Evolutionary conservation across 2,888 invertebrate species (phyloP).

Genomic region (Ectemnius continuus): DNA sequence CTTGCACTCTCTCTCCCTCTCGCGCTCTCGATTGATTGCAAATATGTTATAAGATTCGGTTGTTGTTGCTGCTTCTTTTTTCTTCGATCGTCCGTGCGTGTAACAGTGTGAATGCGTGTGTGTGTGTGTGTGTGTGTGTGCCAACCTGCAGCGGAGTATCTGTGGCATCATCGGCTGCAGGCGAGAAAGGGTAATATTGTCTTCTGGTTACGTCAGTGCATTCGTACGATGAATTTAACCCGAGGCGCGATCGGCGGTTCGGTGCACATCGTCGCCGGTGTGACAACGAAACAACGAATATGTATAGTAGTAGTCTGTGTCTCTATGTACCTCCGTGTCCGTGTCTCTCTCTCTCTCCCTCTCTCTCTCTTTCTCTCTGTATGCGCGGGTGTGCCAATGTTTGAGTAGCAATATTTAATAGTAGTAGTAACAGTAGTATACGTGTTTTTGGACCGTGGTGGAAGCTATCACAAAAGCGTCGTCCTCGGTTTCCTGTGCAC

Average conservation of each 20-base stretch:
- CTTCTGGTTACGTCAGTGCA: slow-evolving; percentile 30
- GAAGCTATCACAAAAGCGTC: slow-evolving; percentile 15
- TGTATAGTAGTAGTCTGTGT: no score
- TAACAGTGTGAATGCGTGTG: no score
- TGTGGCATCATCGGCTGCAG: not conserved
- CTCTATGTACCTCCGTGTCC: not conserved
- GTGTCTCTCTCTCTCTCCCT: no score
- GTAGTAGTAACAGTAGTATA: slow-evolving; percentile 12
- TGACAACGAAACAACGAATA: slow-evolving; percentile 18
- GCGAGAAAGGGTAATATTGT: slow-evolving; percentile 8
- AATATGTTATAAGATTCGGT: no score
- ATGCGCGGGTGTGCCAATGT: not conserved
- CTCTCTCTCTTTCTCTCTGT: not conserved
- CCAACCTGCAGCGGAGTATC: no score
- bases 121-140: no score
- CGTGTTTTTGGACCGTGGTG: slow-evolving; percentile 4
- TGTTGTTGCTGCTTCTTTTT: no score
- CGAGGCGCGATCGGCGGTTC: slow-evolving; percentile 15
- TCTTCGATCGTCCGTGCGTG: no score
- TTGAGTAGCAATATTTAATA: not conserved
- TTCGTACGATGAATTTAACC: slow-evolving; percentile 17
- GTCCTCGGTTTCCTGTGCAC: slow-evolving; percentile 15
- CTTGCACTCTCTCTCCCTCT: no score
- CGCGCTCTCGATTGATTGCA: no score
- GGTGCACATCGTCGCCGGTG: slow-evolving; percentile 18